Percentiles rank a stretch among this genome's conserved stretches.
Conservation (phyloP, 2,888 invertebrate species). For the Acrobasis suavella region DNA sequence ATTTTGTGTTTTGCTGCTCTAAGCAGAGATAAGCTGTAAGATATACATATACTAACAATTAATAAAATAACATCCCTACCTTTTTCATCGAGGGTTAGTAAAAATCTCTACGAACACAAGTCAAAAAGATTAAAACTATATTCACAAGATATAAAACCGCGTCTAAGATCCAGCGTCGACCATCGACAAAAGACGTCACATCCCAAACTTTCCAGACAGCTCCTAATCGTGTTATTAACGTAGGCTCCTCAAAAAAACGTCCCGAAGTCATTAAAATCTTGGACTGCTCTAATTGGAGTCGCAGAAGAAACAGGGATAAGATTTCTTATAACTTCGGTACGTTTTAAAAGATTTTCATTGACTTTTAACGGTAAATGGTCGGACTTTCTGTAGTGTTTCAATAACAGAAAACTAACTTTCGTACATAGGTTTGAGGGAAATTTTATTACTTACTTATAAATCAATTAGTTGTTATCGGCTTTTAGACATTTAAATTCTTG, state of each 20-base stretch:
- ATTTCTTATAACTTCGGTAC: slow-evolving; percentile 15
- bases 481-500: too few relatives aligned
- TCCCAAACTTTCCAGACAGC: slow-evolving; percentile 66
- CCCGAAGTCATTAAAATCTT: slow-evolving; percentile 68
- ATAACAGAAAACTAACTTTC: background rate
- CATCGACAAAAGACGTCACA: slow-evolving; percentile 20
- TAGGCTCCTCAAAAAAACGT: slow-evolving; percentile 59
- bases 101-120: too few relatives aligned
- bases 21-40: too few relatives aligned
- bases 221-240: slow-evolving; percentile 55
- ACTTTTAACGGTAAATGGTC: background rate
- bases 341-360: slow-evolving; percentile 7
- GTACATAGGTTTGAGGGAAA: too few relatives aligned
- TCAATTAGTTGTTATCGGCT: too few relatives aligned
- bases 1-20: too few relatives aligned
- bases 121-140: too few relatives aligned
- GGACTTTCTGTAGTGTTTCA: background rate
- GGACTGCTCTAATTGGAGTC: slow-evolving; percentile 65
- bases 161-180: background rate
- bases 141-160: background rate
- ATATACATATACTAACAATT: too few relatives aligned
- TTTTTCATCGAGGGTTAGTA: too few relatives aligned
- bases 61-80: too few relatives aligned
- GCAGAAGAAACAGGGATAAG: slow-evolving; percentile 14
- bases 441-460: background rate